These are phyloP conservation scores for Egretta garzetta DNA, from an alignment of 2,113 vertebrate genomes.

Conservation along the genomic window DNA sequence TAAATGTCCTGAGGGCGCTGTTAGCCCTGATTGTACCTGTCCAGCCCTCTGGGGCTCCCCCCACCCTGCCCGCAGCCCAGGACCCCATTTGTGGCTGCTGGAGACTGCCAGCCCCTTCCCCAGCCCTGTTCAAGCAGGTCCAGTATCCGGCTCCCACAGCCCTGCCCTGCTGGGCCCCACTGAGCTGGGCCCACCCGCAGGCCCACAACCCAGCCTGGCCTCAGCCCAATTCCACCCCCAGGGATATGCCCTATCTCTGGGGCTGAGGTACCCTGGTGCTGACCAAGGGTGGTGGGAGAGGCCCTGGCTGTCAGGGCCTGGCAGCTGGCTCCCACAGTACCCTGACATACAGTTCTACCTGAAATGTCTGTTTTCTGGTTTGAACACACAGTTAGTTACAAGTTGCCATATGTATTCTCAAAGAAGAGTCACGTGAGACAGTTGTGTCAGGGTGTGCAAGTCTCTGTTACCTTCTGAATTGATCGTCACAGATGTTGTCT, in stretches of 20 bases:
- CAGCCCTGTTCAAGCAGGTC: not conserved
- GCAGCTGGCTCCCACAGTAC: no score
- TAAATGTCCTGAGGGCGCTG: not conserved
- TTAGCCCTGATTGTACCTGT: not conserved
- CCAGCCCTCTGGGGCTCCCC: not conserved
- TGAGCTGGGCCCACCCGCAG: not conserved
- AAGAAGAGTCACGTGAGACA: not conserved
- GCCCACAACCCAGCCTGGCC: no score
- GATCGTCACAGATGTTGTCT: not conserved
- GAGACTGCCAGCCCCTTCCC: no score
- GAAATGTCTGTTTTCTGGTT: not conserved
- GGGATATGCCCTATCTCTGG: no score
- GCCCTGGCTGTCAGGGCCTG: not conserved
- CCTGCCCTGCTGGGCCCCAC: not conserved
- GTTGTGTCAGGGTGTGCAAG: not conserved
- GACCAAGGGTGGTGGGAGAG: not conserved
- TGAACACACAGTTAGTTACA: not conserved
- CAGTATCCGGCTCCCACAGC: not conserved
- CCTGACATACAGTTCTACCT: not conserved
- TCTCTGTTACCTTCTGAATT: not conserved
- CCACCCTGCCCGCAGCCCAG: fast-evolving
- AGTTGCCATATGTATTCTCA: not conserved
- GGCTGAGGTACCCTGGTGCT: not conserved
- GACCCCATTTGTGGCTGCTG: not conserved
- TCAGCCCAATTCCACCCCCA: not conserved